Base-by-base conservation (phyloP, 2,888 invertebrate genomes). In the Drosophila paramelanica region DNA sequence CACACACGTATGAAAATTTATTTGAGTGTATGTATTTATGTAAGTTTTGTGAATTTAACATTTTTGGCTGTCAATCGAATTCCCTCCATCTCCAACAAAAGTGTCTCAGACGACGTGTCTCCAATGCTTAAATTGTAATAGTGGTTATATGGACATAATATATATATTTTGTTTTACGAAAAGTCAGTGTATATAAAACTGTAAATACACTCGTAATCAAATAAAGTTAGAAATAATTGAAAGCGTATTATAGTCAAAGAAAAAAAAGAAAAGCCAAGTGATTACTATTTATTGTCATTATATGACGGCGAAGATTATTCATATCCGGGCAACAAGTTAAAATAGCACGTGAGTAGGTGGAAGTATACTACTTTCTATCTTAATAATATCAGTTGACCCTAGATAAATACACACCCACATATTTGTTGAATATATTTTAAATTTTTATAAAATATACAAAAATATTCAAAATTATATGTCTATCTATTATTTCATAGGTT, bases 1-100 rank as follows among this genome's bases (percentile, higher is more conserved):
- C 14, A 64, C n/a, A 58, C 20, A 50, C 23, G 51, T 14, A 36
- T 10, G 31, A 31, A 8, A 10, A 20, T 41, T 14, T 33, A 41
- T 45, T 36, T 33, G 50, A 8, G n/a, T 49, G 27, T 46, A 47
- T 27, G 31, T 8, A 31, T 31, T 31, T 52, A 31, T 31, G 36
- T 52, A 25, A 36, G 59, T 43, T 53, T 46, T 11, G 53, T 33
- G 58, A 46, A 56, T 43, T 55, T 49, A 31, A 47, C 67, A 47
- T 49, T 66, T 66, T 66, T 67, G 68, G 66, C 68, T 56, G 57
- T 31, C 57, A 68, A 67, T 42, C 68, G 66, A 57, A 47, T 47
- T 46, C n/a, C 41, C 58, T 66, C 66, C 68, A 66, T 68, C 68
- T 67, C 68, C 36, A 56, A 31, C 42, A 33, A 70, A 39, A 38